Evolutionary conservation across 2,888 invertebrate species (phyloP).

Genomic region (Cephus spinipes): DNA sequence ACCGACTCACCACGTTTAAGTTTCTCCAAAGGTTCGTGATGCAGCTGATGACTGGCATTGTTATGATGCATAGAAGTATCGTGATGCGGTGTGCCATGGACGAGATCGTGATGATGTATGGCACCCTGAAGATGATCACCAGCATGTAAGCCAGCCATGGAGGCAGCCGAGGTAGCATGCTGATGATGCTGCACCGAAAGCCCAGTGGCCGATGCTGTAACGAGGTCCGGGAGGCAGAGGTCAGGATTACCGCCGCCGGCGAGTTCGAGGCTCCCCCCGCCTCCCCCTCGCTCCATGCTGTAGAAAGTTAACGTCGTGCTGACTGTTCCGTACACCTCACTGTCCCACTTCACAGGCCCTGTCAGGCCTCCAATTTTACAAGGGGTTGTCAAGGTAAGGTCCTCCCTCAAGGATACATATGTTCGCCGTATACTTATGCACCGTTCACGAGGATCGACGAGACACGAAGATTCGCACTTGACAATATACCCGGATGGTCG

Average conservation of each 20-base stretch:
- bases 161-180: constrained; percentile 69
- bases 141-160: constrained; percentile 69
- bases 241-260: constrained; percentile 69
- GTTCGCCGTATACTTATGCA: neutral
- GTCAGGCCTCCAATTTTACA: neutral
- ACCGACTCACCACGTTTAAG: constrained; percentile 80
- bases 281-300: constrained; percentile 64
- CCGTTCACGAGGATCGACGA: neutral
- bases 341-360: constrained; percentile 30
- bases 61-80: constrained; percentile 71
- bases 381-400: neutral
- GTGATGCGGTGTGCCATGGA: constrained; percentile 66
- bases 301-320: constrained; percentile 69
- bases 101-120: constrained; percentile 57
- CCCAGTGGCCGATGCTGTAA: constrained; percentile 71
- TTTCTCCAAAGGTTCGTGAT: constrained; percentile 82
- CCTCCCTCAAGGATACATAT: neutral
- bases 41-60: constrained; percentile 74
- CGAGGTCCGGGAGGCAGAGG: constrained; percentile 81
- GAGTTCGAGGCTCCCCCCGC: constrained; percentile 66
- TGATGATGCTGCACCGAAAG: constrained; percentile 68
- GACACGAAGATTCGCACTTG: neutral
- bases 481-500: neutral
- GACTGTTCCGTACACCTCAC: constrained; percentile 65
- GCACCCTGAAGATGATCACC: constrained; percentile 66